Evolutionary conservation across 1,140 invertebrate genomes (phyloP).

Genomic region (Bursaphelenchus mucronatus): DNA sequence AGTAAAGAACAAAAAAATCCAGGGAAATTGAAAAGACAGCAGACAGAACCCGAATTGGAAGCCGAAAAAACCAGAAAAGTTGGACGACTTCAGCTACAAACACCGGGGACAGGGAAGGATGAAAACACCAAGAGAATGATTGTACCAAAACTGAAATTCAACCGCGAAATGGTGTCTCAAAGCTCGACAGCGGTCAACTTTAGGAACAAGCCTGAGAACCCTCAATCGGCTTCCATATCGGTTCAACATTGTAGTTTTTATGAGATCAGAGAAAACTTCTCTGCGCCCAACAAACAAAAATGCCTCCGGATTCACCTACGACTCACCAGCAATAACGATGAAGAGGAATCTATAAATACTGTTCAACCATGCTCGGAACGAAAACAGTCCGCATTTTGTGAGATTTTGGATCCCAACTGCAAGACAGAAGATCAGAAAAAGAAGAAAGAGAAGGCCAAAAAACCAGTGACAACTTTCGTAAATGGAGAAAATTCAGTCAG

Average conservation of each 20-base stretch:
- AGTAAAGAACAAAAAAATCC: slow-evolving; percentile 17
- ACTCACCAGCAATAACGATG: slow-evolving; percentile 14
- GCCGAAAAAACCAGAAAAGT: not conserved
- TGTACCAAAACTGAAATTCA: slow-evolving; percentile 1
- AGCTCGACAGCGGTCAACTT: not conserved
- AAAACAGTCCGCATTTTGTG: too few species aligned
- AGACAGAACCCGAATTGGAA: slow-evolving; percentile 8
- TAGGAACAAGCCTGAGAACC: slow-evolving; percentile 5
- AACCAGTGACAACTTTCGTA: too few species aligned
- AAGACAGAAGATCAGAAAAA: not conserved
- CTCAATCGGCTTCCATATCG: slow-evolving; percentile 30
- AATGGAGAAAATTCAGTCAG: not conserved
- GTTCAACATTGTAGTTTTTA: slow-evolving; percentile 39
- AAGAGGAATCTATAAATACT: too few species aligned
- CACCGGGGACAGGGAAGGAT: not conserved
- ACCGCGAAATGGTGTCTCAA: not conserved
- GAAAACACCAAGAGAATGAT: not conserved
- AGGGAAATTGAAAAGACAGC: slow-evolving; percentile 1
- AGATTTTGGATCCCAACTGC: not conserved
- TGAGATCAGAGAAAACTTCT: not conserved
- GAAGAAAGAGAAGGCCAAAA: not conserved
- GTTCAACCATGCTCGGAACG: too few species aligned
- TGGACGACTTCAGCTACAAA: not conserved
- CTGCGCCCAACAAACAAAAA: slow-evolving; percentile 28
- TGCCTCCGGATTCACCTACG: slow-evolving; percentile 36